Evolutionary conservation across 1,140 invertebrate species (phyloP), one percentile per base, ranked within the genome.

Genomic region (Oedothorax gibbosus): DNA sequence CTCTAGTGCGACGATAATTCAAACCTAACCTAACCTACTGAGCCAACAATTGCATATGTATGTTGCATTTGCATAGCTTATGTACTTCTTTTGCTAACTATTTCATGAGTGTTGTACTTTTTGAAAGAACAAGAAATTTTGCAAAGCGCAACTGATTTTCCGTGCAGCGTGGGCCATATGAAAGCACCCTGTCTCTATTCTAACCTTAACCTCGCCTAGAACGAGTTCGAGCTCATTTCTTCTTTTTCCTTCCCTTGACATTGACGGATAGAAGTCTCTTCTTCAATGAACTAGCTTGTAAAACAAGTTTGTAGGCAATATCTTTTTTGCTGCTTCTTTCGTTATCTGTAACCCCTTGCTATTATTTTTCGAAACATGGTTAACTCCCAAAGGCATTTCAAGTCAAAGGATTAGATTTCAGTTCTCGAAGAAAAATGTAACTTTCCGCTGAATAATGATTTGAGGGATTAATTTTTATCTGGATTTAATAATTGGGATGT

Each of bases 181-280:
- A 75, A 75, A 75, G 72, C 54, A 71, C 68, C 54, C 54, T 21
- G 53, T 75, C 64, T 77, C 57, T 57, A 60, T 60, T 51, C 75
- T 77, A 12, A 64, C 75, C 60, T 77, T 77, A 64, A 77, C 75
- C 75, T 64, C 49, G 20, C 50, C 62, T 57, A 77, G 75, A 77
- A 77, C 75, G 20, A 64, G 75, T 77, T 77, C 75, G 75, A 51
- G 75, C 62, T 53, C 68, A n/a, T 71, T 49, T 49, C 14, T 51
- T 53, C 51, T 14, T 35, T 14, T 20, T 15, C 20, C 9, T 18
- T 60, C 20, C 75, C 75, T 77, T 77, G 75, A 77, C 75, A 77
- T 77, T 77, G 75, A 77, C 75, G 57, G 62, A 77, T 77, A 65
- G 57, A 51, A 54, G 62, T 65, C 75, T 77, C 20, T 64, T 77